phyloP scores from a whole-genome alignment of 2,113 vertebrate species.

The Malurus cyaneus region DNA sequence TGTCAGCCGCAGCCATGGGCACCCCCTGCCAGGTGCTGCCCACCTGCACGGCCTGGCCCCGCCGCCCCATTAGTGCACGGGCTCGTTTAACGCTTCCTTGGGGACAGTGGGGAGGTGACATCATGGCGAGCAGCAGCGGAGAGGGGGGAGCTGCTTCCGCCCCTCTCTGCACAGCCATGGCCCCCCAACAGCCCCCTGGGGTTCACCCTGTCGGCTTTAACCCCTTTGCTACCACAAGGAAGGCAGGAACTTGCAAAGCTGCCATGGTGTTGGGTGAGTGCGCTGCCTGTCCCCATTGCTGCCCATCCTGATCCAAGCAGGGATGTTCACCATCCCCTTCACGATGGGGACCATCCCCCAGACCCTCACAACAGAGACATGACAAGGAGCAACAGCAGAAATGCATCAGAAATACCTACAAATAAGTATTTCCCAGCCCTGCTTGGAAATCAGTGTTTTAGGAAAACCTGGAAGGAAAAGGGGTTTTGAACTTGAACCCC shows the following conservation, averaged over 20 bases:
- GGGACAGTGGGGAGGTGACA: not conserved
- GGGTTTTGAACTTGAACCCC: not conserved
- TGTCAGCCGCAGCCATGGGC: not conserved
- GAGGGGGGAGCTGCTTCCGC: not conserved
- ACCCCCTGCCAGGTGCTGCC: not conserved
- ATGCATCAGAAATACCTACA: not conserved
- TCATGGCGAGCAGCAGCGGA: not conserved
- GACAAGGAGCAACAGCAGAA: not conserved
- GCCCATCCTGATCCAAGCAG: accelerated
- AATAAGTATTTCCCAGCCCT: not conserved
- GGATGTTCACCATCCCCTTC: not conserved
- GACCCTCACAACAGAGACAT: not conserved
- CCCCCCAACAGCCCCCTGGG: not conserved
- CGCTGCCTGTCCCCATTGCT: not conserved
- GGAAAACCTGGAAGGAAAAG: not conserved
- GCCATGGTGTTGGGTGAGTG: accelerated
- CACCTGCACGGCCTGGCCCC: not conserved
- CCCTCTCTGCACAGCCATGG: not conserved
- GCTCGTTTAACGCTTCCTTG: not conserved
- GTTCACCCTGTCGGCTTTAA: not conserved
- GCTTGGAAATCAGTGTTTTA: not conserved
- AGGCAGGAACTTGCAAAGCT: not conserved
- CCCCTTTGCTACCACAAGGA: not conserved
- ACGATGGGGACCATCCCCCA: no score
- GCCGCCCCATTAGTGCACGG: accelerated